Evolutionary conservation across 2,888 invertebrate species (phyloP).

Genomic region (Ariolimax columbianus): DNA sequence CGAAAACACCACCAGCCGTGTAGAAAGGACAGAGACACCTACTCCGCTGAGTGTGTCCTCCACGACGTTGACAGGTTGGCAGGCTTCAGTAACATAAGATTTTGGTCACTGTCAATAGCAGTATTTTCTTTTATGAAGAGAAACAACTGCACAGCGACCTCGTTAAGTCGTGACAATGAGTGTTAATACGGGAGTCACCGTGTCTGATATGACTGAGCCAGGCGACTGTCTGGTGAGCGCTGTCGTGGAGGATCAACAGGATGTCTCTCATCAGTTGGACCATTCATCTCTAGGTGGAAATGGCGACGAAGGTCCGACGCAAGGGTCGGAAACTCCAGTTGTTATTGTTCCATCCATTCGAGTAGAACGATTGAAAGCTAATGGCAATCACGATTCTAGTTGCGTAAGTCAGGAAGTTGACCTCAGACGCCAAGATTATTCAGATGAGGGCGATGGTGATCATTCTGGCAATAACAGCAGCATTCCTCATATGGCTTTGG

Average conservation of each 20-base stretch:
- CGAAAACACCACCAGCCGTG: constrained; percentile 37
- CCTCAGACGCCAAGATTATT: constrained; percentile 50
- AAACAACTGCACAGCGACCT: constrained; percentile 46
- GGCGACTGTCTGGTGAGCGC: constrained; percentile 50
- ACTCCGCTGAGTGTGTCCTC: constrained; percentile 51
- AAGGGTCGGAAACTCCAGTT: constrained; percentile 53
- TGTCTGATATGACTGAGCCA: constrained; percentile 53
- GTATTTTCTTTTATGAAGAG: constrained; percentile 45
- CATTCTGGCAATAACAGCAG: constrained; percentile 56
- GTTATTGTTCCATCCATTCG: constrained; percentile 64
- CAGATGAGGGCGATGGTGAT: constrained; percentile 62
- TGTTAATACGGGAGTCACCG: constrained; percentile 44
- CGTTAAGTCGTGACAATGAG: constrained; percentile 32
- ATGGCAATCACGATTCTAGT: constrained; percentile 56
- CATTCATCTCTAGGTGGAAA: constrained; percentile 31
- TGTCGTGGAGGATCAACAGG: constrained; percentile 58
- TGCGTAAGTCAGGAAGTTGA: constrained; percentile 68
- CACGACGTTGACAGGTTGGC: constrained; percentile 51
- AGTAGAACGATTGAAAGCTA: constrained; percentile 70
- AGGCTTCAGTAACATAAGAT: constrained; percentile 42
- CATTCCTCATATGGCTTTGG: constrained; percentile 46
- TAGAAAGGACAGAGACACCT: constrained; percentile 45
- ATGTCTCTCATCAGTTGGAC: constrained; percentile 50
- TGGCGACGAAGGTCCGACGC: constrained; percentile 56
- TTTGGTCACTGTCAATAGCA: constrained; percentile 38